These are phyloP conservation scores for Stegostoma tigrinum DNA, from an alignment of 2,113 vertebrate species.

Conservation along the genomic window DNA sequence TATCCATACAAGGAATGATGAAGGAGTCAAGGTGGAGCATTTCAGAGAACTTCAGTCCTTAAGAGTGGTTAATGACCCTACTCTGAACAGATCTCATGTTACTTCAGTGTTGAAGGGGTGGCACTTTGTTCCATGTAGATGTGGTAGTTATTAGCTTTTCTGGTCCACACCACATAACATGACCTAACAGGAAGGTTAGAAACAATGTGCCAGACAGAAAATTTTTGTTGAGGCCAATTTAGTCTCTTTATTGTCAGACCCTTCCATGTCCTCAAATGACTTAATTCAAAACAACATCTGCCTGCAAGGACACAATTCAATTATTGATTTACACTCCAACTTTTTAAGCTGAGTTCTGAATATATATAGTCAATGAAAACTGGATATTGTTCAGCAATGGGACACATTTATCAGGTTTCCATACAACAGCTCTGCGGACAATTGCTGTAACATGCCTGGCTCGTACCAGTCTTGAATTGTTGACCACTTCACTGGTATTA, in stretches of 20 bases:
- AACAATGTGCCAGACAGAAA: not conserved
- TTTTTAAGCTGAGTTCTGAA: not conserved
- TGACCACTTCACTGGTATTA: no score
- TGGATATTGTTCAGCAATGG: no score
- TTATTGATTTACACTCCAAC: not conserved
- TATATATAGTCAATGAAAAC: no score
- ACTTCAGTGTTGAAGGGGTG: no score
- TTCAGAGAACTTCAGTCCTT: not conserved
- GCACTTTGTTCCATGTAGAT: not conserved
- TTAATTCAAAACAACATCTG: slow-evolving; percentile 2
- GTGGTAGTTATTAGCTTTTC: not conserved
- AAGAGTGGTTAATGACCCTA: not conserved
- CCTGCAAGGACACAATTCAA: not conserved
- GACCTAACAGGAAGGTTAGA: not conserved
- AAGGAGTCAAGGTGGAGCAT: not conserved
- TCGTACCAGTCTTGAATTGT: no score
- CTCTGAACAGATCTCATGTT: no score
- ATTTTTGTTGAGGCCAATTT: not conserved
- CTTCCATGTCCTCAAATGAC: not conserved
- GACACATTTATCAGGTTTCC: no score
- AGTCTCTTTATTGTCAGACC: not conserved
- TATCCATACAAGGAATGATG: not conserved
- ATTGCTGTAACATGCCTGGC: no score
- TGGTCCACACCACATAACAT: not conserved
- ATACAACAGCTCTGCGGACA: no score